These are phyloP conservation scores for Diglossa cyanea DNA, from an alignment of 2,797 vertebrate genomes.

Conservation along the genomic window DNA sequence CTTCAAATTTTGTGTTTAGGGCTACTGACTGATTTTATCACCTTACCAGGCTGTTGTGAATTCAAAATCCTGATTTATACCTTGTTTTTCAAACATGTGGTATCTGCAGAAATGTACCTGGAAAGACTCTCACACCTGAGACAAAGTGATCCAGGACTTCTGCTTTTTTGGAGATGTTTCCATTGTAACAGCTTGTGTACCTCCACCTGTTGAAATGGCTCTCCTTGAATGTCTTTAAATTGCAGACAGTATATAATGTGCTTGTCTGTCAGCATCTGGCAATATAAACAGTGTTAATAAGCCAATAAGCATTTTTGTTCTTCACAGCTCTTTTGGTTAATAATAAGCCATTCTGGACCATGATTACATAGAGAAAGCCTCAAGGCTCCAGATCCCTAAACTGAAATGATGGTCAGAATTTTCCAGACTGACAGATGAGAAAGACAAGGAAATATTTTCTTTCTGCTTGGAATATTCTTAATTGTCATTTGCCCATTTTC, in stretches of 20 bases:
- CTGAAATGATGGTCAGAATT: background rate
- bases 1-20: background rate
- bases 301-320: background rate
- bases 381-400: background rate
- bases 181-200: background rate
- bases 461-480: background rate
- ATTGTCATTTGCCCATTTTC: background rate
- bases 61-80: background rate
- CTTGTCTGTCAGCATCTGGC: background rate
- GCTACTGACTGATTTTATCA: background rate
- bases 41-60: background rate
- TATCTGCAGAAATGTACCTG: background rate
- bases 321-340: background rate
- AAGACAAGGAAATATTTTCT: background rate
- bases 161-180: background rate
- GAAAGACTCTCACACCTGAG: background rate
- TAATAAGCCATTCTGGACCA: background rate
- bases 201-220: background rate
- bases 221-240: background rate
- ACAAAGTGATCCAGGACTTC: background rate
- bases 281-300: background rate
- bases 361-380: background rate
- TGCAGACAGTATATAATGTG: background rate
- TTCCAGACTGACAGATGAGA: background rate
- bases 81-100: background rate